Evolutionary conservation across 2,888 invertebrate genomes (phyloP).

Genomic region (Dicyrtomina minuta): DNA sequence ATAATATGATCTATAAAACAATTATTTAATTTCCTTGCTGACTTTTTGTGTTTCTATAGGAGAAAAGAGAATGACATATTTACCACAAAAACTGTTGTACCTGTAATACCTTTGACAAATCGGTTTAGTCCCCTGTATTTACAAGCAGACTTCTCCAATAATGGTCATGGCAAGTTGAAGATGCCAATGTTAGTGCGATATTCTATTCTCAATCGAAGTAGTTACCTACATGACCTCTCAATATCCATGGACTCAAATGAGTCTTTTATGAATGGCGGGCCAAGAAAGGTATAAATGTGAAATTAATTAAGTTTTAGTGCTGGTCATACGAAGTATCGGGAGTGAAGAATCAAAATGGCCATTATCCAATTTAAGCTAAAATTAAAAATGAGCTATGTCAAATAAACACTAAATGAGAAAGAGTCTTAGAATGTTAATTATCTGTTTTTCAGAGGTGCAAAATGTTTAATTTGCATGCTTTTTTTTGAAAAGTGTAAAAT

Average conservation of each 20-base stretch:
- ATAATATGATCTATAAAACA: too few relatives aligned
- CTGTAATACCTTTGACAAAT: constrained; percentile 32
- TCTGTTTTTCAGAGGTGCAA: too few relatives aligned
- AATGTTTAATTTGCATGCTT: too few relatives aligned
- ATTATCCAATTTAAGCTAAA: too few relatives aligned
- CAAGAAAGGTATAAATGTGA: constrained; percentile 73
- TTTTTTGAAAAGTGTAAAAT: too few relatives aligned
- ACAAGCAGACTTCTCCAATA: constrained; percentile 40
- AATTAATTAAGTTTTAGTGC: too few relatives aligned
- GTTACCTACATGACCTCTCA: constrained; percentile 70
- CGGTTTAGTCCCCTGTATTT: constrained; percentile 38
- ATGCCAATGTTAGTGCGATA: constrained; percentile 69
- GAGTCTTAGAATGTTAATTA: too few relatives aligned
- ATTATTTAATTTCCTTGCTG: too few relatives aligned
- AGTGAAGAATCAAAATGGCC: too few relatives aligned
- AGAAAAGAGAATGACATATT: constrained; percentile 2
- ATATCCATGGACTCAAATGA: constrained; percentile 79
- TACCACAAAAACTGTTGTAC: constrained; percentile 30
- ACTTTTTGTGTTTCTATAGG: constrained; percentile 15
- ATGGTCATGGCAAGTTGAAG: constrained; percentile 43
- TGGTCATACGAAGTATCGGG: too few relatives aligned
- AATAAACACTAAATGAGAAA: too few relatives aligned
- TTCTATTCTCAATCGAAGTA: constrained; percentile 70
- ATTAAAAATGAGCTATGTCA: too few relatives aligned
- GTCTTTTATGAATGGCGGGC: constrained; percentile 93